phyloP scores from a whole-genome alignment of 1,140 invertebrate genomes.

The Bombus picipes region DNA sequence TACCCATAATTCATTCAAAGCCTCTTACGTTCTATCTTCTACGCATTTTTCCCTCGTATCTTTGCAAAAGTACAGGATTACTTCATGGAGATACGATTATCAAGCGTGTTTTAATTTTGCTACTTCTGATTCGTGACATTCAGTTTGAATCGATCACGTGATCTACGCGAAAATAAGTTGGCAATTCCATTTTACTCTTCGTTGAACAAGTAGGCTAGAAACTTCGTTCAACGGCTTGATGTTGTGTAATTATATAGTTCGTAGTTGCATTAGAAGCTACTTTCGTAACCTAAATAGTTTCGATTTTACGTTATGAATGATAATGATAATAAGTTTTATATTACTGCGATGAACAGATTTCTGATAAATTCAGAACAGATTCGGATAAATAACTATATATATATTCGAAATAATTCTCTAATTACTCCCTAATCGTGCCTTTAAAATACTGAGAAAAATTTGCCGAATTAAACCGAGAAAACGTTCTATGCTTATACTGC shows the following conservation, averaged over 20 bases:
- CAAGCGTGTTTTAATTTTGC: neutral
- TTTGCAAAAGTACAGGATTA: neutral
- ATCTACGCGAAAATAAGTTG: neutral
- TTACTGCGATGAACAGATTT: too few relatives aligned
- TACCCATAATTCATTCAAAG: constrained; percentile 60
- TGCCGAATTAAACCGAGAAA: too few relatives aligned
- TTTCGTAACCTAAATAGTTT: neutral
- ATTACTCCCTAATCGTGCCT: too few relatives aligned
- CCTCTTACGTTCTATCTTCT: constrained; percentile 34
- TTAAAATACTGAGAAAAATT: too few relatives aligned
- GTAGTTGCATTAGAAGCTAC: neutral
- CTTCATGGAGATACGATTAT: neutral
- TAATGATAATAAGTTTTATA: neutral
- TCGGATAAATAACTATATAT: too few relatives aligned
- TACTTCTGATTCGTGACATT: neutral
- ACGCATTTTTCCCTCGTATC: constrained; percentile 44
- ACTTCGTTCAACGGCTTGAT: neutral
- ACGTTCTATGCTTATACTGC: too few relatives aligned
- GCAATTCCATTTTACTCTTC: neutral
- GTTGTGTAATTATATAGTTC: neutral
- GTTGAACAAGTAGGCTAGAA: neutral
- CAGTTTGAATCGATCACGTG: too few relatives aligned
- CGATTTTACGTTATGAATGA: neutral
- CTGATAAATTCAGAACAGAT: too few relatives aligned
- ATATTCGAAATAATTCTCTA: too few relatives aligned